A percentile compares a stretch with the other conserved stretches of the same genome.
These are phyloP conservation scores for Genyomyrus donnyi DNA, from an alignment of 2,113 vertebrate species.

Conservation along the genomic window DNA sequence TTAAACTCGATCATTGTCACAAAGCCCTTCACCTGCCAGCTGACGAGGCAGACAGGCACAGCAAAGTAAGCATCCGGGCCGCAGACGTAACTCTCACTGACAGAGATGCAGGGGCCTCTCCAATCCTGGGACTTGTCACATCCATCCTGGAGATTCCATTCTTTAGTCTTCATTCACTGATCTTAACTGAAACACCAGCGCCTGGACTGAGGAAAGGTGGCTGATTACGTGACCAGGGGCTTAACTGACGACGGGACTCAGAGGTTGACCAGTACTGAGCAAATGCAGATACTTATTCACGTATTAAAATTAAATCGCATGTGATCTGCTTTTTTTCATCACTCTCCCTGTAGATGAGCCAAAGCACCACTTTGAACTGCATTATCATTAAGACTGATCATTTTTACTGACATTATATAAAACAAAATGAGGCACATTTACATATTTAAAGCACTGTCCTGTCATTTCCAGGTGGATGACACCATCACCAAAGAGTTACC, in stretches of 20 bases:
- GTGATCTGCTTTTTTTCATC: background rate
- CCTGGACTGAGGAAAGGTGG: background rate
- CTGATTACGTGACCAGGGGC: background rate
- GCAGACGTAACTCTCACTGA: background rate
- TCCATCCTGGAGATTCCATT: background rate
- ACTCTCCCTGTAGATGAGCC: background rate
- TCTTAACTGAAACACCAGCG: background rate
- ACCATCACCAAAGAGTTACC: background rate
- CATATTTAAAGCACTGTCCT: background rate
- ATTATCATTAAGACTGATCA: background rate
- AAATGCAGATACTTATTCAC: background rate
- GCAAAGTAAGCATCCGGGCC: background rate
- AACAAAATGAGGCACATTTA: background rate
- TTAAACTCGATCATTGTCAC: background rate
- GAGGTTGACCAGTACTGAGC: background rate
- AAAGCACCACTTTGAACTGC: background rate
- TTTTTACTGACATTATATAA: background rate
- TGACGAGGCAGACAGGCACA: background rate
- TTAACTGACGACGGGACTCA: background rate
- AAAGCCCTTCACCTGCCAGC: background rate
- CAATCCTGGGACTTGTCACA: background rate
- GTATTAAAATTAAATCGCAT: background rate
- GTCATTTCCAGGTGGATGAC: background rate
- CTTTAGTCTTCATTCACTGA: background rate
- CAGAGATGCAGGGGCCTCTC: background rate